Conservation (phyloP, 2,113 vertebrate genomes). For the Pelecanus crispus region DNA sequence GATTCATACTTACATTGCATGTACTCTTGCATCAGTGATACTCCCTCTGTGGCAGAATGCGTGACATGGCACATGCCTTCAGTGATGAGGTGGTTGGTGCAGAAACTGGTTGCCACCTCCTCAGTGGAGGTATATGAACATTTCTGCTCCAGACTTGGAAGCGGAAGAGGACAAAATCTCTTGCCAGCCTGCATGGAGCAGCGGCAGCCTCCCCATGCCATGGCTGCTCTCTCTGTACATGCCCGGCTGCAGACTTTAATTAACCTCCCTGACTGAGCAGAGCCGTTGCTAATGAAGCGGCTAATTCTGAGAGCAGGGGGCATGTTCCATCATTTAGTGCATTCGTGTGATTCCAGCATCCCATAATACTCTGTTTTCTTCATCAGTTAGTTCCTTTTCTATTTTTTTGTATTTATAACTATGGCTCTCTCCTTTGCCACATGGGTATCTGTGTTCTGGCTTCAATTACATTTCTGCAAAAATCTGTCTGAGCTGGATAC, state of each 20-base stretch:
- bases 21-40: neutral
- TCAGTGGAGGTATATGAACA: neutral
- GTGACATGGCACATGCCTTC: rapidly evolving
- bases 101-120: neutral
- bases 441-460: neutral
- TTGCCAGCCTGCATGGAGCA: neutral
- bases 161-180: neutral
- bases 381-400: neutral
- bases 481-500: constrained; percentile 11
- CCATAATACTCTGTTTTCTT: neutral
- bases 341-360: neutral
- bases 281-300: constrained; percentile 51
- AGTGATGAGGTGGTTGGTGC: neutral
- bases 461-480: constrained; percentile 33
- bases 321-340: constrained; percentile 19
- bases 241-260: constrained; percentile 49
- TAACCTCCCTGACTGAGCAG: constrained; percentile 62
- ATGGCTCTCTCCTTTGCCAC: neutral
- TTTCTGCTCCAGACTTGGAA: neutral
- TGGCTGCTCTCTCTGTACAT: neutral
- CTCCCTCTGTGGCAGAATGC: neutral
- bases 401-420: constrained; percentile 22
- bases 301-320: constrained; percentile 53
- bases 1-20: neutral
- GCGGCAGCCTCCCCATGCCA: neutral